Conservation (phyloP, 1,140 invertebrate species). For the Tetramorium simillimum region DNA sequence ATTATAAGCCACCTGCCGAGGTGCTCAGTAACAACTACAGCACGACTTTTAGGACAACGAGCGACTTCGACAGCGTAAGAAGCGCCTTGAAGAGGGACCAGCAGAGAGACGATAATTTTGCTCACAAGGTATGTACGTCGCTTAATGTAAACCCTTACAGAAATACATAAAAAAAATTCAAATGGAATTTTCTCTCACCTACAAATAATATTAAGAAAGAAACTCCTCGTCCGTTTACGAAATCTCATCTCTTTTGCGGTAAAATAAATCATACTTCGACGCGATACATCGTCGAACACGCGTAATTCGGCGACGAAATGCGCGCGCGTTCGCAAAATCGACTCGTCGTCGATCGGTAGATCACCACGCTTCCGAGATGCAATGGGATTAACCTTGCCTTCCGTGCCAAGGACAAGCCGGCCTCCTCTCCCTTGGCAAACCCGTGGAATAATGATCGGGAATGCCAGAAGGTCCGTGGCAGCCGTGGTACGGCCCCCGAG, state of each 20-base stretch:
- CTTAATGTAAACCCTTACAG: neutral
- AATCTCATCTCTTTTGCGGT: too few species aligned
- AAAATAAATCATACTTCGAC: neutral
- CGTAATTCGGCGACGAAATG: neutral
- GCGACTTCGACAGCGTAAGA: constrained; percentile 57
- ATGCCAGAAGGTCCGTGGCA: constrained; percentile 75
- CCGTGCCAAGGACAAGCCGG: constrained; percentile 76
- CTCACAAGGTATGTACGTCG: constrained; percentile 88
- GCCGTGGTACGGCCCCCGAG: constrained; percentile 77
- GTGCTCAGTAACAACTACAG: constrained; percentile 84
- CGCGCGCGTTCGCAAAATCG: neutral
- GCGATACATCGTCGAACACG: neutral
- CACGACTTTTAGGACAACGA: constrained; percentile 67
- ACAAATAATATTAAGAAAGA: neutral
- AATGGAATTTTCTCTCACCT: neutral
- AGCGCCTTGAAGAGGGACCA: constrained; percentile 70
- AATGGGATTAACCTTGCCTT: constrained; percentile 75
- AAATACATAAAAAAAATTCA: neutral
- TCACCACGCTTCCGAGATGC: constrained; percentile 66
- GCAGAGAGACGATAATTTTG: constrained; percentile 85
- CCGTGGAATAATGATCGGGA: constrained; percentile 82
- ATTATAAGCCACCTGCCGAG: constrained; percentile 91
- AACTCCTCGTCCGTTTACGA: neutral
- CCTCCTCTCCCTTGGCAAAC: constrained; percentile 72
- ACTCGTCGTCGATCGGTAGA: constrained; percentile 53